Conservation (phyloP, 2,888 invertebrate genomes). For the Encarsia formosa region DNA sequence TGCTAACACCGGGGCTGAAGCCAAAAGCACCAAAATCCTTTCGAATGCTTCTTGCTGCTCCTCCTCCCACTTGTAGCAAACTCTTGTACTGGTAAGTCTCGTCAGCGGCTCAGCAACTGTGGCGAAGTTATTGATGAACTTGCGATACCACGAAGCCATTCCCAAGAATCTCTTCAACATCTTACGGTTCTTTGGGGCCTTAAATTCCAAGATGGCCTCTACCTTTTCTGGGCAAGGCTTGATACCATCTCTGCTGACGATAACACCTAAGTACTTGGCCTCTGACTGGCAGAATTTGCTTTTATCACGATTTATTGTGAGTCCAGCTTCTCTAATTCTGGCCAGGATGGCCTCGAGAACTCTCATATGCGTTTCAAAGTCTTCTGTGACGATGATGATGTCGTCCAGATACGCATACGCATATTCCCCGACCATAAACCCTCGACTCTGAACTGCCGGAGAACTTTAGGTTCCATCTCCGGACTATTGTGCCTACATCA, state of each 20-base stretch:
- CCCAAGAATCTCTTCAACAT: background rate
- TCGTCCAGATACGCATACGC: too few relatives aligned
- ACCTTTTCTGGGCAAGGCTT: background rate
- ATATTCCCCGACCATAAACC: too few relatives aligned
- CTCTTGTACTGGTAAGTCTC: background rate
- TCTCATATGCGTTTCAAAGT: too few relatives aligned
- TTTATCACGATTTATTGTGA: background rate
- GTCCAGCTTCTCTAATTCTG: background rate
- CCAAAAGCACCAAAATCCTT: background rate
- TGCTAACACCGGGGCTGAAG: background rate
- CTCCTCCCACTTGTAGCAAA: background rate
- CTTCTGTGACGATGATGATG: too few relatives aligned
- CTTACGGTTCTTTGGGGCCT: background rate
- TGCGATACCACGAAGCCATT: constrained; percentile 1
- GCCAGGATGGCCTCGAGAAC: too few relatives aligned
- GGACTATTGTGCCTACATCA: too few relatives aligned
- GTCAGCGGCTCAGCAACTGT: background rate
- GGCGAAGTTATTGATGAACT: background rate
- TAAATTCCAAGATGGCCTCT: background rate
- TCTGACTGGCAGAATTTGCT: background rate
- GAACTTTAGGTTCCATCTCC: too few relatives aligned
- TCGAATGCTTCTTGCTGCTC: background rate
- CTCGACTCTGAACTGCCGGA: too few relatives aligned
- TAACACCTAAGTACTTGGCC: background rate
- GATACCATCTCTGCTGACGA: background rate